Evolutionary conservation across 30 jellyfish, hydroid and myxozoan species (phyloP).

Genomic region (Morbakka virulenta): DNA sequence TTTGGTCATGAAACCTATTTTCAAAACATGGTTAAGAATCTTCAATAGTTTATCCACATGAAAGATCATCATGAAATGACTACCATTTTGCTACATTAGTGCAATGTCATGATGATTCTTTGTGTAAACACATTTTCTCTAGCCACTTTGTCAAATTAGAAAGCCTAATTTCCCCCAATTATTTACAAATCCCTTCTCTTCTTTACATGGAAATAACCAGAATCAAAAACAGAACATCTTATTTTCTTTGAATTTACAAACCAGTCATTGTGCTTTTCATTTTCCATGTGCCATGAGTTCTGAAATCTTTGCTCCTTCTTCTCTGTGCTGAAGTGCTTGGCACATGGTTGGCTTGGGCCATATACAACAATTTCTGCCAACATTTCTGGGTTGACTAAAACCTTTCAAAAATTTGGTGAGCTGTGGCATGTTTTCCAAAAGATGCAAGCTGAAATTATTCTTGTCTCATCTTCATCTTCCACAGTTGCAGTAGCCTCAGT

Average conservation of each 20-base stretch:
- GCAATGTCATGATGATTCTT: not conserved
- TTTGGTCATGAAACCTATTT: conserved; percentile 28
- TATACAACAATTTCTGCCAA: not conserved
- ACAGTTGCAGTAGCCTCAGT: not conserved
- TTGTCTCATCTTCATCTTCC: not conserved
- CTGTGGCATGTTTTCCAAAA: not conserved
- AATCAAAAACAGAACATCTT: conserved; percentile 32
- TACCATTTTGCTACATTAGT: conserved; percentile 21
- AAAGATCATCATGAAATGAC: conserved; percentile 12
- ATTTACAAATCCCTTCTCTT: conserved; percentile 10
- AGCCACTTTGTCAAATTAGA: conserved; percentile 9
- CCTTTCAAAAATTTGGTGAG: not conserved
- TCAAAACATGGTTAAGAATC: conserved; percentile 35
- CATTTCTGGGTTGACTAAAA: not conserved
- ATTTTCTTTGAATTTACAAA: conserved; percentile 1
- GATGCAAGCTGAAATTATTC: not conserved
- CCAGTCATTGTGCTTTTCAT: conserved; percentile 23
- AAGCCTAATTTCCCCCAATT: conserved; percentile 30
- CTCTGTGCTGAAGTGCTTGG: not conserved
- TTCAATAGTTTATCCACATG: conserved; percentile 14
- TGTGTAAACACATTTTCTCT: conserved; percentile 7
- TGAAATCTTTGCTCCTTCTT: conserved; percentile 16
- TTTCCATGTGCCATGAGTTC: conserved; percentile 11
- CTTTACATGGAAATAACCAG: conserved; percentile 31
- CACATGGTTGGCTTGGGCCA: not conserved